Percentiles rank a stretch among this genome's conserved stretches.
Evolutionary conservation across 2,797 vertebrate species (phyloP).

Genomic region (Anolis apletophallus): DNA sequence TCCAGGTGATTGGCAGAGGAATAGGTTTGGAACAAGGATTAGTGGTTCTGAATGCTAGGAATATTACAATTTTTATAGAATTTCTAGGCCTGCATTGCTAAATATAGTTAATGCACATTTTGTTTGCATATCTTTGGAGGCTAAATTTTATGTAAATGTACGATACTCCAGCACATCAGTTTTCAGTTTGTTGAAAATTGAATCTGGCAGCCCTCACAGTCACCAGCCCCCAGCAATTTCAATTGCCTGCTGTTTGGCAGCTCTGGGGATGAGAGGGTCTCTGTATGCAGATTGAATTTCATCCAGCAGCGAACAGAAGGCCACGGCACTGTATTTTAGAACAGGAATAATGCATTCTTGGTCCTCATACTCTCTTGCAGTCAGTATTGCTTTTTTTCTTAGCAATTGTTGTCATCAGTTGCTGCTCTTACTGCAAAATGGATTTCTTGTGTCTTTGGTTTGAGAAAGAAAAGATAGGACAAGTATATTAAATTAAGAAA

Average conservation of each 20-base stretch:
- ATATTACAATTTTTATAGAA: background rate
- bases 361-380: slow-evolving; percentile 12
- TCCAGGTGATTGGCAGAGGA: slow-evolving; percentile 10
- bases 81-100: background rate
- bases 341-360: background rate
- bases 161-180: background rate
- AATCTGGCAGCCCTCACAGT: slow-evolving; percentile 8
- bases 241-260: slow-evolving; percentile 16
- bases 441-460: background rate
- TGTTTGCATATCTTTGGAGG: background rate
- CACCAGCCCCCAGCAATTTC: background rate
- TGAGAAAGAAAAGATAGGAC: background rate
- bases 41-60: background rate
- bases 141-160: slow-evolving; percentile 16
- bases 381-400: background rate
- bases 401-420: background rate
- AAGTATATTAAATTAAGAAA: slow-evolving; percentile 32
- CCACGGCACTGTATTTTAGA: background rate
- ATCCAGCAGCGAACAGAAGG: background rate
- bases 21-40: background rate
- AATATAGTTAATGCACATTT: slow-evolving; percentile 12
- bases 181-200: slow-evolving; percentile 21
- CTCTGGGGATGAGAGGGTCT: slow-evolving; percentile 18
- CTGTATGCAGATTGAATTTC: slow-evolving; percentile 15
- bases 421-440: background rate